A percentile compares a stretch with the other conserved stretches of the same genome.
These are phyloP conservation scores for Prenolepis imparis DNA, from an alignment of 2,888 invertebrate genomes.

Conservation along the genomic window DNA sequence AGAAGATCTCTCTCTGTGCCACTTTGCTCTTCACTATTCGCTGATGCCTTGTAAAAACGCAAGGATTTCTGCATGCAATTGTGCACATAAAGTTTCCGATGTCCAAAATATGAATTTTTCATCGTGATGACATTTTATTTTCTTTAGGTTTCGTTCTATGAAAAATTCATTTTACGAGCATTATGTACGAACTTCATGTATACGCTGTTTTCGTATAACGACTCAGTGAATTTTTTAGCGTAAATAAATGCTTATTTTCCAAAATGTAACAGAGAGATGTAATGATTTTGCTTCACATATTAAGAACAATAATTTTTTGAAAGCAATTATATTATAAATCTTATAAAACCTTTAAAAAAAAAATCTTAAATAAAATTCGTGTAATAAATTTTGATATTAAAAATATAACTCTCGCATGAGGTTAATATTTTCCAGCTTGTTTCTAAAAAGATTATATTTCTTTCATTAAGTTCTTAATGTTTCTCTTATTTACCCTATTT, in stretches of 20 bases:
- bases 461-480: too few relatives aligned
- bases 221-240: not conserved
- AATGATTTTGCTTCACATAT: conserved; percentile 1
- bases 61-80: not conserved
- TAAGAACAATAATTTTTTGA: not conserved
- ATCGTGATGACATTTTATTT: conserved; percentile 12
- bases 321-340: too few relatives aligned
- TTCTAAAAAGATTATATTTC: not conserved
- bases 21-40: conserved; percentile 7
- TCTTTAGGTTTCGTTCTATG: conserved; percentile 17
- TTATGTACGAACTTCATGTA: conserved; percentile 14
- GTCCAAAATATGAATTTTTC: conserved; percentile 49
- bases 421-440: not conserved
- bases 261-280: not conserved
- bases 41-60: conserved; percentile 2
- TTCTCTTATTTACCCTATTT: not conserved
- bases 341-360: too few relatives aligned
- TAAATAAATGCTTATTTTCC: not conserved
- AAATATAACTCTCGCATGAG: not conserved
- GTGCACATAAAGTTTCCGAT: not conserved
- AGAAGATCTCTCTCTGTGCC: not conserved
- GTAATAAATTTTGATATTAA: too few relatives aligned
- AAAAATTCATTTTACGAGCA: conserved; percentile 28
- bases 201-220: not conserved
- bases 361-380: too few relatives aligned